These are phyloP conservation scores for Actinia equina DNA, from an alignment of 64 coral and sea anemone genomes.

Conservation along the genomic window DNA sequence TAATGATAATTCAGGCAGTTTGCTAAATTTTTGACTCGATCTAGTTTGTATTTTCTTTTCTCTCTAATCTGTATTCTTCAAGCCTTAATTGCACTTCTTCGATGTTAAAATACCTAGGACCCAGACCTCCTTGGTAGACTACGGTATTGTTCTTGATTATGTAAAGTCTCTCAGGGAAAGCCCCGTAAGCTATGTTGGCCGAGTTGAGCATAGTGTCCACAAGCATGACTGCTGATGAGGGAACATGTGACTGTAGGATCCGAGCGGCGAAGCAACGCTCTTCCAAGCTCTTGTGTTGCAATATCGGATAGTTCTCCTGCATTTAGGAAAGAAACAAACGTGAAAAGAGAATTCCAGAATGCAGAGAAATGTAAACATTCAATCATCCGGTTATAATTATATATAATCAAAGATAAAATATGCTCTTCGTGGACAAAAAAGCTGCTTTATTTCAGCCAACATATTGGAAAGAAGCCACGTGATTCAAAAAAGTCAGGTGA, in stretches of 20 bases:
- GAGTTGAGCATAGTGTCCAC: slow-evolving; percentile 78
- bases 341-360: too few relatives aligned
- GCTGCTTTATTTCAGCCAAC: too few relatives aligned
- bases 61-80: not conserved
- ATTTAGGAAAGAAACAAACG: not conserved
- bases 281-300: not conserved
- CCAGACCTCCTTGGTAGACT: slow-evolving; percentile 66
- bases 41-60: not conserved
- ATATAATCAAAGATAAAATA: too few relatives aligned
- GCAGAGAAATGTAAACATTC: too few relatives aligned
- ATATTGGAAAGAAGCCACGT: too few relatives aligned
- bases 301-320: slow-evolving; percentile 3
- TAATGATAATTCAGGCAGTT: too few relatives aligned
- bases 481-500: too few relatives aligned
- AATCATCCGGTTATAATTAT: too few relatives aligned
- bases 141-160: slow-evolving; percentile 39
- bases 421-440: too few relatives aligned
- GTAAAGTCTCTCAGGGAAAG: slow-evolving; percentile 77
- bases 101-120: slow-evolving; percentile 54
- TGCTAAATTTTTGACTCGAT: too few relatives aligned
- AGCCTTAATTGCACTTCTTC: slow-evolving; percentile 59
- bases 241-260: slow-evolving; percentile 26
- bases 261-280: slow-evolving; percentile 25
- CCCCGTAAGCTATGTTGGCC: slow-evolving; percentile 78
- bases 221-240: not conserved